phyloP scores from a whole-genome alignment of 92 coral and sea anemone genomes.

The Ricordea florida region DNA sequence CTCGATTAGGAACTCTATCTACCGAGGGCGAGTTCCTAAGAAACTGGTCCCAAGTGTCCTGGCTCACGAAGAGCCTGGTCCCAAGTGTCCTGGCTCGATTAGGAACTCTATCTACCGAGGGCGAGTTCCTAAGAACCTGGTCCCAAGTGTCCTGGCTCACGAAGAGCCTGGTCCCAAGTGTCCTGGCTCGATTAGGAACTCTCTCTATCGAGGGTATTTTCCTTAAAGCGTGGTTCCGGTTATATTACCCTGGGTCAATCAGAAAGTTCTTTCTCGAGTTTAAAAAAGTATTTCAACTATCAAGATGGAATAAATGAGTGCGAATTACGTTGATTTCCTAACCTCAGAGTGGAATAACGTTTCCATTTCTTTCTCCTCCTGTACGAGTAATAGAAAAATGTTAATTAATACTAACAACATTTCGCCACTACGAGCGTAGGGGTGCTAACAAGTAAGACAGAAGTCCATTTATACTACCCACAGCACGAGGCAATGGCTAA shows the following conservation, averaged over 20 bases:
- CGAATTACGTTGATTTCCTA: background rate
- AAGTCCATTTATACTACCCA: background rate
- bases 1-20: too few relatives aligned
- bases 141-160: conserved; percentile 11
- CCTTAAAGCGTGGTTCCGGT: background rate
- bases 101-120: background rate
- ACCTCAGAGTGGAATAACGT: background rate
- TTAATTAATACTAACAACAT: background rate
- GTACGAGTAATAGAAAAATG: background rate
- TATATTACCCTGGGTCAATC: background rate
- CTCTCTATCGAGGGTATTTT: background rate
- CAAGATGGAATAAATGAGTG: background rate
- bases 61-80: background rate
- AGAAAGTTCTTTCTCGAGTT: too few relatives aligned
- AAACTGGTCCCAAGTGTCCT: background rate
- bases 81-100: background rate
- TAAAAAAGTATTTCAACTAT: background rate
- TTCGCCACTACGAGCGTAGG: background rate
- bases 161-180: conserved; percentile 5
- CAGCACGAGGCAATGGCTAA: background rate
- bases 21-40: background rate
- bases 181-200: background rate
- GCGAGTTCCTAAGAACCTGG: background rate
- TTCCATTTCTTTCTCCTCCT: conserved; percentile 20
- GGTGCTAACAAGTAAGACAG: conserved; percentile 1